phyloP scores from a whole-genome alignment of 92 coral and sea anemone species.

The Galaxea fascicularis region DNA sequence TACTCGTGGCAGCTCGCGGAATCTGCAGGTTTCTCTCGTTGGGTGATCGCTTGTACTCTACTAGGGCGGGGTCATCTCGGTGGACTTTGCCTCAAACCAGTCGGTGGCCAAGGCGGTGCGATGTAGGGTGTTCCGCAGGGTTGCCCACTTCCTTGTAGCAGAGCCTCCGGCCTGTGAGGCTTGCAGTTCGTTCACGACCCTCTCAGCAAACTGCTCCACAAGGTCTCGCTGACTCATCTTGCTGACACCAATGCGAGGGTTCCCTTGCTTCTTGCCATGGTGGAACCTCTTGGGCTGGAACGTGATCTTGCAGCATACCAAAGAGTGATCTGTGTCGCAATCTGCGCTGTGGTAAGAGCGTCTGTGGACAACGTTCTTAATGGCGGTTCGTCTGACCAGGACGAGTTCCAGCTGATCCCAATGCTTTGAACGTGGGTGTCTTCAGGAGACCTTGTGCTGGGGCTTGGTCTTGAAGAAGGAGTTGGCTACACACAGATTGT shows the following conservation, averaged over 20 bases:
- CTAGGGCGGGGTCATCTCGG: conserved; percentile 46
- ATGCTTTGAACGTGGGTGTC: conserved; percentile 38
- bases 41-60: conserved; percentile 42
- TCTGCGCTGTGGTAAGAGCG: conserved; percentile 64
- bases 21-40: conserved; percentile 49
- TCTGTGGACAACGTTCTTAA: conserved; percentile 38
- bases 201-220: conserved; percentile 36
- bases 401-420: conserved; percentile 38
- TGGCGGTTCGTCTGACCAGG: conserved; percentile 16
- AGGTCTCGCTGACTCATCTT: conserved; percentile 48
- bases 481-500: conserved; percentile 34
- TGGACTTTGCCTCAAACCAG: conserved; percentile 59
- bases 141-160: conserved; percentile 35
- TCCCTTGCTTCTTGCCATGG: conserved; percentile 46
- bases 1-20: conserved; percentile 49
- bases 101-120: conserved; percentile 54
- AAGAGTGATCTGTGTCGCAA: conserved; percentile 76
- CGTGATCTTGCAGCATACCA: conserved; percentile 64
- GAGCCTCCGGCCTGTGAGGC: conserved; percentile 31
- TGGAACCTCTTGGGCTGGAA: conserved; percentile 57
- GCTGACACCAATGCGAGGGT: conserved; percentile 54
- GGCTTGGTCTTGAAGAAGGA: conserved; percentile 29
- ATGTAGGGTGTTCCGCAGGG: conserved; percentile 42
- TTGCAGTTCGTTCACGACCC: conserved; percentile 22
- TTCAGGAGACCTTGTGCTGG: conserved; percentile 45